A percentile compares a stretch with the other conserved stretches of the same genome.
Evolutionary conservation across 2,888 invertebrate species (phyloP).

Genomic region (Volucella bombylans): DNA sequence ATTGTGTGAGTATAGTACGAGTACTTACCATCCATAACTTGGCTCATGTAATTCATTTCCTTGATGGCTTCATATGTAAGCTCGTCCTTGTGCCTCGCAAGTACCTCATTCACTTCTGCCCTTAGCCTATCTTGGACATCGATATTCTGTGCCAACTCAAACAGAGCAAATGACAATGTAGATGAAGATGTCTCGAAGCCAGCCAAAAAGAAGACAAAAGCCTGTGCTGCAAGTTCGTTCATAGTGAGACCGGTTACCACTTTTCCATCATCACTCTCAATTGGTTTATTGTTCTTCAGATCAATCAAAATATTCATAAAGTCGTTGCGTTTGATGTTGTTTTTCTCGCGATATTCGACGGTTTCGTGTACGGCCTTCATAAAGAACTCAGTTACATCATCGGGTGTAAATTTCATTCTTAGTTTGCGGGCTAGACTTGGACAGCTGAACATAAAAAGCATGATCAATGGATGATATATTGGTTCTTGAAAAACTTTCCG

Average conservation of each 20-base stretch:
- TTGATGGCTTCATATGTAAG: slow-evolving; percentile 83
- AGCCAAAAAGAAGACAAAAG: slow-evolving; percentile 84
- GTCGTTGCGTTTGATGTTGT: slow-evolving; percentile 81
- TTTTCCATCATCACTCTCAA: slow-evolving; percentile 35
- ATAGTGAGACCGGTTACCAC: slow-evolving; percentile 76
- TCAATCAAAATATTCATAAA: slow-evolving; percentile 83
- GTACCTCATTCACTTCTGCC: slow-evolving; percentile 80
- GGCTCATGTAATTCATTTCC: slow-evolving; percentile 83
- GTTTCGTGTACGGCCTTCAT: slow-evolving; percentile 82
- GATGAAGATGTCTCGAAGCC: slow-evolving; percentile 84
- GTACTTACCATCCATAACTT: slow-evolving; percentile 82
- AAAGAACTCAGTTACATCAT: slow-evolving; percentile 77
- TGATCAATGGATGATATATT: slow-evolving; percentile 69
- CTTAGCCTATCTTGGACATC: slow-evolving; percentile 82
- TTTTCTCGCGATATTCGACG: slow-evolving; percentile 79
- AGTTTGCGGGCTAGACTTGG: slow-evolving; percentile 75
- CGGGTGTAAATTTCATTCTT: slow-evolving; percentile 71
- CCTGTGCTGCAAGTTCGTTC: slow-evolving; percentile 84
- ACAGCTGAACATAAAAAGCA: slow-evolving; percentile 75
- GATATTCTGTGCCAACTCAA: slow-evolving; percentile 83
- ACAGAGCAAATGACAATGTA: slow-evolving; percentile 83
- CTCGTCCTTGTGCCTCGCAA: slow-evolving; percentile 79
- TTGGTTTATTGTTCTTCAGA: slow-evolving; percentile 77
- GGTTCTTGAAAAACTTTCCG: slow-evolving; percentile 74
- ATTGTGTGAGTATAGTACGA: too few species aligned